Conservation (phyloP, 2,113 vertebrate species). For the Gambusia holbrooki region DNA sequence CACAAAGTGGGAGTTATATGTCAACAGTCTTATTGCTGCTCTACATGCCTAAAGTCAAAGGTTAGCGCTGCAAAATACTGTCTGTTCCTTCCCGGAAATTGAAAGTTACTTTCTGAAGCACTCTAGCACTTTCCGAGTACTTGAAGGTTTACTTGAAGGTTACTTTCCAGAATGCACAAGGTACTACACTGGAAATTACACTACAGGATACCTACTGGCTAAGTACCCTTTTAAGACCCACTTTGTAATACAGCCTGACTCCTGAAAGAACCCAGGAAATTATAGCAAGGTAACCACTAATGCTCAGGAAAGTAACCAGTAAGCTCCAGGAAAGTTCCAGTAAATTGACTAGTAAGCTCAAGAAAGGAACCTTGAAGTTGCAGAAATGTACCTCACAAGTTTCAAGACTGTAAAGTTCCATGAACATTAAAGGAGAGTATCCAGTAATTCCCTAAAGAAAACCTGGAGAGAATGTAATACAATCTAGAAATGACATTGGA, state of each 20-base stretch:
- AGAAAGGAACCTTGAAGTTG: background rate
- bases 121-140: no score
- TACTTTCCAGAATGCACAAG: background rate
- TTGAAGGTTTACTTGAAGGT: no score
- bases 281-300: no score
- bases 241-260: no score
- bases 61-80: background rate
- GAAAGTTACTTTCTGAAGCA: no score
- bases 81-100: no score
- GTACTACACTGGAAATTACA: background rate
- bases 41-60: background rate
- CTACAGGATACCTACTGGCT: no score
- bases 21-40: background rate
- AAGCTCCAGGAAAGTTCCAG: background rate
- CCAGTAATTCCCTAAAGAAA: background rate
- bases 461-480: no score
- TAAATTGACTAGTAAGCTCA: background rate
- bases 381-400: background rate
- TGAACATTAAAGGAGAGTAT: background rate
- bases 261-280: no score
- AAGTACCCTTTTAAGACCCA: no score
- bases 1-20: constrained; percentile 23
- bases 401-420: background rate
- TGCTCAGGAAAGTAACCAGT: no score
- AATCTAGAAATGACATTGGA: background rate